Percentiles rank a stretch among this genome's conserved stretches.
Evolutionary conservation across 2,888 invertebrate genomes (phyloP).

Genomic region (Melanotus villosus): DNA sequence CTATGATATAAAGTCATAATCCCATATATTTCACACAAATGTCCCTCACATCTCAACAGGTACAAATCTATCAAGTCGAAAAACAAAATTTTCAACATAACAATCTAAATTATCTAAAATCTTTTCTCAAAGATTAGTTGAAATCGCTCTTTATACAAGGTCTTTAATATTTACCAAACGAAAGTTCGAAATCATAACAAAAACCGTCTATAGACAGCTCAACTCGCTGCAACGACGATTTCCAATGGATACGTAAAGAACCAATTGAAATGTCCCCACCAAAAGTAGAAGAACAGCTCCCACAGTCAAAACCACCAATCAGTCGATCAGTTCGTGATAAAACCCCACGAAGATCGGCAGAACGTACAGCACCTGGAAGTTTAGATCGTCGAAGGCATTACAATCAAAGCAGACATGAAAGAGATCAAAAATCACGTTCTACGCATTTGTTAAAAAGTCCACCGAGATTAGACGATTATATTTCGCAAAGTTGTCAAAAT

Average conservation of each 20-base stretch:
- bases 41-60: no score
- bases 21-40: no score
- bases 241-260: conserved; percentile 76
- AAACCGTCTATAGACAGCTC: conserved; percentile 65
- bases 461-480: conserved; percentile 63
- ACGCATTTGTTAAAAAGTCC: conserved; percentile 69
- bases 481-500: conserved; percentile 57
- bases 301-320: conserved; percentile 60
- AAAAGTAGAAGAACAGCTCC: conserved; percentile 62
- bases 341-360: conserved; percentile 56
- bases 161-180: conserved; percentile 26
- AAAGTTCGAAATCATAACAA: not conserved
- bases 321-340: conserved; percentile 57
- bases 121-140: no score
- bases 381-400: conserved; percentile 69
- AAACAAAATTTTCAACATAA: no score
- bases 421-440: conserved; percentile 77
- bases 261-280: conserved; percentile 51
- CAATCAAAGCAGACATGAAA: conserved; percentile 71
- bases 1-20: no score
- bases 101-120: no score
- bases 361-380: conserved; percentile 56
- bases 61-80: no score
- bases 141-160: not conserved
- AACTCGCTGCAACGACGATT: conserved; percentile 77